Base-by-base conservation (phyloP, 2,797 vertebrate species). In the Manis pentadactyla region DNA sequence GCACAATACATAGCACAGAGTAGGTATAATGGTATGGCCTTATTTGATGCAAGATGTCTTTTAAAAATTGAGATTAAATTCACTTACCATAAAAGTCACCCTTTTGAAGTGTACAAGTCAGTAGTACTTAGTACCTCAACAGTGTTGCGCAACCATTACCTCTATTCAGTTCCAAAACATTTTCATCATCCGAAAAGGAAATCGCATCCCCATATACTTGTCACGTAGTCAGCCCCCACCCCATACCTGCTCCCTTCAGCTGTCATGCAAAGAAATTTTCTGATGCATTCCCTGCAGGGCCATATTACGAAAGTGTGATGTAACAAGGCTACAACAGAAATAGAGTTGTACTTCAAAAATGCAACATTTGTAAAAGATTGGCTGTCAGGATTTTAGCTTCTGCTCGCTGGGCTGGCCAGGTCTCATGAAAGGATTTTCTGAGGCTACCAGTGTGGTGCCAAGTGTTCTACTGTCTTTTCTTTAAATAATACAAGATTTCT, bases 401-500 rank as follows among this genome's bases (percentile, higher is more conserved):
- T 2, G 51, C 46, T 27, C 37, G 37, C n/a, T 63, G 46, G 75
- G 37, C 55, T 55, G 37, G 15, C 55, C 77, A 79, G 23, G 12
- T 55, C 39, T 92, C 34, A 37, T n/a, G 75, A 86, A 90, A 95
- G 71, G 63, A 82, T 75, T 96, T 86, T 93, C 69, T 34, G 97
- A 79, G 77, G 34, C 85, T 63, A 90, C 51, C 29, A 51, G 63
- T 79, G 46, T 86, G 83, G 53, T 27, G 4, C 42, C 75, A 92
- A 92, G 71, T 90, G 46, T 92, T 75, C 39, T 75, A 86, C 55
- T 88, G 27, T 61, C 42, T 79, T 95, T 77, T 39, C 77, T 90
- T 93, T 93, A 96, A 93, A 92, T 95, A 96, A 96, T 64, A 91
- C n/a, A 91, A 87, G 68, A 96, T 97, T 96, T 95, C 42, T 92